A percentile compares a stretch with the other conserved stretches of the same genome.
Conservation (phyloP, 2,797 vertebrate genomes). For the Bradypus variegatus region DNA sequence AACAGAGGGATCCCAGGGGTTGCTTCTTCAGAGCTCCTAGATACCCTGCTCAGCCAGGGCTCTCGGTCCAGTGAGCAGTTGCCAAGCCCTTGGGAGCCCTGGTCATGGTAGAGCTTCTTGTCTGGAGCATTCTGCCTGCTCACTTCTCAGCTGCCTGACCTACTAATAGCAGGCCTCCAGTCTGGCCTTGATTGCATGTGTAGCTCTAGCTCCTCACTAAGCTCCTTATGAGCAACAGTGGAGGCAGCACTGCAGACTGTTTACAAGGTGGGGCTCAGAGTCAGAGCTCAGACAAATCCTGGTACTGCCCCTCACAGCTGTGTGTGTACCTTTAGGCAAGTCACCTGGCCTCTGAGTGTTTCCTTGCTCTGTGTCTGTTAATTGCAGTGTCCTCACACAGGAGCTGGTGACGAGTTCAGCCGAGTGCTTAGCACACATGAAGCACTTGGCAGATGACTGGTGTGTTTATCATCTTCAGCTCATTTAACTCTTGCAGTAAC, state of each 20-base stretch:
- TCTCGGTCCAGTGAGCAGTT: background rate
- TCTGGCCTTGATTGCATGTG: background rate
- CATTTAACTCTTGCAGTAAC: background rate
- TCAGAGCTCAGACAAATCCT: background rate
- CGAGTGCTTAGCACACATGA: background rate
- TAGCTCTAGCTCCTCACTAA: background rate
- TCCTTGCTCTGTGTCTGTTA: background rate
- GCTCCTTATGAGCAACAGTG: background rate
- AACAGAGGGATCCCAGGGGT: slow-evolving; percentile 44
- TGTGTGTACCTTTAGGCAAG: background rate
- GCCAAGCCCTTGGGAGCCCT: background rate
- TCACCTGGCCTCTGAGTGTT: background rate
- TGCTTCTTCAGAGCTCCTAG: background rate
- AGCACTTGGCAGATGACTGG: background rate
- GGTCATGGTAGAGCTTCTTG: background rate
- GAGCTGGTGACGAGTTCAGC: background rate
- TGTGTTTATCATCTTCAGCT: background rate
- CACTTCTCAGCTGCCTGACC: background rate
- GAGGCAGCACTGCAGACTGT: background rate
- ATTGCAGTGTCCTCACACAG: background rate
- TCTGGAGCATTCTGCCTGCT: background rate
- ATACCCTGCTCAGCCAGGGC: background rate
- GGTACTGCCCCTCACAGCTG: background rate
- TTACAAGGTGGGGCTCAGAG: background rate
- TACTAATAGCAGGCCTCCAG: background rate